A percentile compares a stretch with the other conserved stretches of the same genome.
Conservation (phyloP, 2,113 vertebrate species). For the Tauraco erythrolophus region DNA sequence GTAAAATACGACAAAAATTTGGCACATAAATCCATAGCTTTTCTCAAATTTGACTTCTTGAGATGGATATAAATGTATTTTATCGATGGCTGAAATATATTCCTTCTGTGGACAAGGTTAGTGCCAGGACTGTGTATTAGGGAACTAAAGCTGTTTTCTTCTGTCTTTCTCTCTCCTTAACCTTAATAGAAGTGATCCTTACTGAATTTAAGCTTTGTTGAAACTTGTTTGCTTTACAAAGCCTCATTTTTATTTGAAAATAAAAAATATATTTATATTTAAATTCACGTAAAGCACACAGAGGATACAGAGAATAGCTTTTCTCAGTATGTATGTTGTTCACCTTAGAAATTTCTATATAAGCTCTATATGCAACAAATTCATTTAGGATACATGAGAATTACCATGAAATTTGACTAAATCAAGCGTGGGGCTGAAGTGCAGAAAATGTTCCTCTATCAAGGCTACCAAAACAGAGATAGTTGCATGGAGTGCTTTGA, state of each 20-base stretch:
- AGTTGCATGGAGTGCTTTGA: neutral
- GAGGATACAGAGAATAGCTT: neutral
- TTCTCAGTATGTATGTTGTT: neutral
- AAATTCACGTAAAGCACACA: neutral
- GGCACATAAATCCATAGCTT: neutral
- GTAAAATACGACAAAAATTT: neutral
- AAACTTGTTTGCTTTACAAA: neutral
- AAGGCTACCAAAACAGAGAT: neutral
- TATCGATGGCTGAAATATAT: rapidly evolving
- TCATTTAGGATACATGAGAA: neutral
- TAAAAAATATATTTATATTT: neutral
- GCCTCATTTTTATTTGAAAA: neutral
- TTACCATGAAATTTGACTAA: neutral
- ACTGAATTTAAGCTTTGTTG: neutral
- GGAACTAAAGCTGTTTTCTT: neutral
- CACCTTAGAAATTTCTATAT: neutral
- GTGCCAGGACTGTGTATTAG: neutral
- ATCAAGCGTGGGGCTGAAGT: neutral
- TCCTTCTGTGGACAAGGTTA: neutral
- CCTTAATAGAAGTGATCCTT: neutral
- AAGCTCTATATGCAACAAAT: neutral
- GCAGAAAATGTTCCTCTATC: neutral
- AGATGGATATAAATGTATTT: neutral
- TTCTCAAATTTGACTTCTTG: neutral
- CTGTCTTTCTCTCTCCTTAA: neutral